A percentile compares a stretch with the other conserved stretches of the same genome.
Evolutionary conservation across 2,888 invertebrate genomes (phyloP).

Genomic region (Strigamia crassipes): DNA sequence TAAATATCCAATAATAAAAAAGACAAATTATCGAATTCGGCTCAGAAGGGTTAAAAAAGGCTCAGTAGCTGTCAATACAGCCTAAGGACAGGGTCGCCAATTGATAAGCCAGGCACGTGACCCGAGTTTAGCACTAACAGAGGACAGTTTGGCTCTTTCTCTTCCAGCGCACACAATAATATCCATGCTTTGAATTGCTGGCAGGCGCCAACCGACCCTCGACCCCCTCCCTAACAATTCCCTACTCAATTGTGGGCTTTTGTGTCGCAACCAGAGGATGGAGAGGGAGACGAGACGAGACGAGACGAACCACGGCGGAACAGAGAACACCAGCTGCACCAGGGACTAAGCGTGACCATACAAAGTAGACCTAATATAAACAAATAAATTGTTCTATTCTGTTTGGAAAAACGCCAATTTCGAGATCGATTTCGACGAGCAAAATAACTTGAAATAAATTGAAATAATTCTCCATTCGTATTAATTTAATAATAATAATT

Average conservation of each 20-base stretch:
- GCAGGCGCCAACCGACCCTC: slow-evolving; percentile 11
- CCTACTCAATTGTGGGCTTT: slow-evolving; percentile 31
- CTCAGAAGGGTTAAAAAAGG: not conserved
- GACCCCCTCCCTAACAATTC: slow-evolving; percentile 24
- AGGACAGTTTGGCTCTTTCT: slow-evolving; percentile 34
- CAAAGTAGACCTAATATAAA: not conserved
- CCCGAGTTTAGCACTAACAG: not conserved
- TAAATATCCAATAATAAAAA: slow-evolving; percentile 10
- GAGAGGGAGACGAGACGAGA: not conserved
- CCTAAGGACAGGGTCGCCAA: not conserved
- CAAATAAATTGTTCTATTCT: not conserved
- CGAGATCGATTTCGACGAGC: too few species aligned
- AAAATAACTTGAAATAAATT: too few species aligned
- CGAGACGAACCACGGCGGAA: too few species aligned
- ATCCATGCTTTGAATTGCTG: slow-evolving; percentile 33
- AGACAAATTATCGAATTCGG: not conserved
- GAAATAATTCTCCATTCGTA: too few species aligned
- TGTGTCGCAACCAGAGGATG: not conserved
- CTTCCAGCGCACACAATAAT: not conserved
- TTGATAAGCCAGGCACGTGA: slow-evolving; percentile 33
- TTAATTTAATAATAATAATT: too few species aligned
- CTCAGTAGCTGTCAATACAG: not conserved
- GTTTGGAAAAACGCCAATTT: not conserved
- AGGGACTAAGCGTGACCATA: not conserved
- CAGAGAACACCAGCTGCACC: not conserved